phyloP scores from a whole-genome alignment of 1,140 invertebrate genomes.

The Psix sp. region DNA sequence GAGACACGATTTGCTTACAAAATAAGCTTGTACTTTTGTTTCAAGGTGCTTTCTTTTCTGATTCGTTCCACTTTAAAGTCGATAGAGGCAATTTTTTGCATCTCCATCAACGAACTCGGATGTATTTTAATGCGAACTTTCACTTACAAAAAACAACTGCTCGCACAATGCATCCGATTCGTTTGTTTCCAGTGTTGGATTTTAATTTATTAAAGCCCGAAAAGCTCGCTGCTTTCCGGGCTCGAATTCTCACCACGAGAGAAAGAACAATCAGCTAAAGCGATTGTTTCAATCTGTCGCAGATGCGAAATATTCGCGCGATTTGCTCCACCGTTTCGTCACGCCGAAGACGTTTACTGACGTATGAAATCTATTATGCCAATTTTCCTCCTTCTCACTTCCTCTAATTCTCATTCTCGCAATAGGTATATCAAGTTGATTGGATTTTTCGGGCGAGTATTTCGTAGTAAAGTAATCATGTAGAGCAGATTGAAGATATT shows the following conservation, averaged over 20 bases:
- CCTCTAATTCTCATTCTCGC: too few species aligned
- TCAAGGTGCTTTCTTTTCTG: too few species aligned
- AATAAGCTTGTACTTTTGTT: too few species aligned
- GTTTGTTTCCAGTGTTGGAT: slow-evolving; percentile 39
- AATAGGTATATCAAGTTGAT: too few species aligned
- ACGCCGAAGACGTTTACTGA: slow-evolving; percentile 7
- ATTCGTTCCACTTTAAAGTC: slow-evolving; percentile 50
- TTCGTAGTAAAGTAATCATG: too few species aligned
- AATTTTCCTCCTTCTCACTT: too few species aligned
- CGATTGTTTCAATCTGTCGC: slow-evolving; percentile 31
- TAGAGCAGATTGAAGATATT: too few species aligned
- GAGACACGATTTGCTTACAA: too few species aligned
- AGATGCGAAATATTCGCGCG: slow-evolving; percentile 4
- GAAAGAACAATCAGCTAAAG: slow-evolving; percentile 41
- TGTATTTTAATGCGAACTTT: slow-evolving; percentile 50
- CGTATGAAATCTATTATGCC: too few species aligned
- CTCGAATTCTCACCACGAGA: slow-evolving; percentile 14
- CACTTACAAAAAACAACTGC: slow-evolving; percentile 53
- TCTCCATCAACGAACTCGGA: slow-evolving; percentile 28
- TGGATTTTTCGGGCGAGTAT: too few species aligned
- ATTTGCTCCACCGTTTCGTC: slow-evolving; percentile 8
- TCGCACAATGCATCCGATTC: slow-evolving; percentile 41
- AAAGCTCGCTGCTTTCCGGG: slow-evolving; percentile 33
- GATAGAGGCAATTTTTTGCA: slow-evolving; percentile 53
- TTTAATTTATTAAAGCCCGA: slow-evolving; percentile 54